Base-by-base conservation (phyloP, 1,140 invertebrate genomes). In the Zaprionus inermis region DNA sequence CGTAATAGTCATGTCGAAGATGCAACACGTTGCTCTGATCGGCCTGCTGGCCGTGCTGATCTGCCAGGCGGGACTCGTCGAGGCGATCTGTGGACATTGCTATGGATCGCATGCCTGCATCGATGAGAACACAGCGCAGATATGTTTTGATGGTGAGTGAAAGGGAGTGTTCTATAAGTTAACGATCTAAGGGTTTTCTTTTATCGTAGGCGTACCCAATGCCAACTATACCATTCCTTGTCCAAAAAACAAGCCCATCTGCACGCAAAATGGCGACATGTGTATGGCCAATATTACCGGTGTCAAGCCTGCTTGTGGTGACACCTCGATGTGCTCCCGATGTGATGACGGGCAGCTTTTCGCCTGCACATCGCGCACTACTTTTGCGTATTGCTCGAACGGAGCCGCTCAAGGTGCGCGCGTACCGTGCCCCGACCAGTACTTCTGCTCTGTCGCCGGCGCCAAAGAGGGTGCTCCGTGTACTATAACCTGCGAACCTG, bases 341-440 rank as follows among this genome's bases (percentile, higher is more conserved):
- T 91, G 90, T 63, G 10, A 4, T 2, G 20, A 9, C 12, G 3
- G n/a, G 0, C 9, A 44, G 5, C 12, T n/a, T 0, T 91, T 57
- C 22, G 72, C 90, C 16, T 91, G 90, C 73, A 86, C 82, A 28
- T 79, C 85, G 0, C 55, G 41, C 16, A 90, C 60, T 14, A 78
- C 73, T 2, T 91, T 88, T 18, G 77, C 41, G 2, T 1, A 46
- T 0, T 86, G 83, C 55, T 20, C 7, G 1, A 12, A 34, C 12
- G 73, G 64, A 1, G 52, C 0, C 0, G 28, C 79, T 1, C 6
- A 18, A 9, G 18, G 18, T 22, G 24, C 41, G 0, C 51, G 34
- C 5, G 28, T 16, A 1, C 16, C 44, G 1, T 91, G 90, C 36
- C 38, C 51, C 2, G 0, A 11, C 0, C 44, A 63, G 0, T n/a